Base-by-base conservation (phyloP, 1,140 invertebrate species). In the Chymomyza costata region DNA sequence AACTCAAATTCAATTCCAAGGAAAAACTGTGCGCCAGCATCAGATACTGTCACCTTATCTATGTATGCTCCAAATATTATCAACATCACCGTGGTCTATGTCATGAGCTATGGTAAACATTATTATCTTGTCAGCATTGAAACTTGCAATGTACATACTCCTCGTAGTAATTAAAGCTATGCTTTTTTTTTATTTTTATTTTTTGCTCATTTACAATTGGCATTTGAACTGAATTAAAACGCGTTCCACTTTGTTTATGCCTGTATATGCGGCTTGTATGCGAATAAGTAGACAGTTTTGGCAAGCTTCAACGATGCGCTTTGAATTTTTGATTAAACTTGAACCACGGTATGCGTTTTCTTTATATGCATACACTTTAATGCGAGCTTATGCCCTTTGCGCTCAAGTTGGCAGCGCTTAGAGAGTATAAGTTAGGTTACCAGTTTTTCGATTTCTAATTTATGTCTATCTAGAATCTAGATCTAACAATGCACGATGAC, bases 1-100 rank as follows among this genome's bases (percentile, higher is more conserved):
- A 49, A 58, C n/a, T 76, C 50, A 71, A 78, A 63, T 78, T 80
- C 71, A 78, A 64, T 78, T 78, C 73, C 73, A 78, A 71, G 71
- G 71, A 78, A 80, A 78, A 52, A 37, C 3, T 8, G 21, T 25
- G 21, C 21, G 3, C 21, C 21, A 8, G 8, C 21, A 3, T 8
- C 21, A 25, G 21, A 3, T 8, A 25, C 37, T 58, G 35, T 51
- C 70, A 65, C 60, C 58, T 45, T 56, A n/a, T n/a, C n/a, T n/a
- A n/a, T n/a, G n/a, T n/a, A n/a, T n/a, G 28, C 52, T 32, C 34
- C 17, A 58, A 60, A 78, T 78, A 73, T 71, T 63, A 78, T 78
- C 70, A 78, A 66, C 40, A 34, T 35, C 30, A 48, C 31, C 11
- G 18, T 28, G 15, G 16, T 19, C 30, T 28, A 16, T 30, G 16